Evolutionary conservation across 2,113 vertebrate genomes (phyloP).

Genomic region (Pteruthius melanotis): DNA sequence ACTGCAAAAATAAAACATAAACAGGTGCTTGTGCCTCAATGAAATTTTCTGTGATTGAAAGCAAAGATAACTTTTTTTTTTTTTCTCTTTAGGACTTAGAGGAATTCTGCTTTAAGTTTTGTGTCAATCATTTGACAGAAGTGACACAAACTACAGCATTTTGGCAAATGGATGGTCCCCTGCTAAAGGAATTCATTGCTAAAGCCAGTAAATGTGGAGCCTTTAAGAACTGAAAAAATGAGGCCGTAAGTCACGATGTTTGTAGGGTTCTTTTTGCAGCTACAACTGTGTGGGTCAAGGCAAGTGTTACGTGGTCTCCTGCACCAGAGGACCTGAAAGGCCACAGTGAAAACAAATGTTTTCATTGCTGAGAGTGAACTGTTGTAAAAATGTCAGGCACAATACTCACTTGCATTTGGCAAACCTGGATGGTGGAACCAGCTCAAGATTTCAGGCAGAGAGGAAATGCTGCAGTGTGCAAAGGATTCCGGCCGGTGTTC

Average conservation of each 20-base stretch:
- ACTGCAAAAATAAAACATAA: neutral
- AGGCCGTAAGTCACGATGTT: conserved; percentile 7
- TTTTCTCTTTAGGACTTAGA: conserved; percentile 86
- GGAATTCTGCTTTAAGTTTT: conserved; percentile 99
- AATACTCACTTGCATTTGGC: neutral
- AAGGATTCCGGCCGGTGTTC: neutral
- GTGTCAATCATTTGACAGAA: conserved; percentile 95
- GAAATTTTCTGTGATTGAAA: neutral
- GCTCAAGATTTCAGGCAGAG: neutral
- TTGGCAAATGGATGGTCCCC: conserved; percentile 93
- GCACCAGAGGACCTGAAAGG: neutral
- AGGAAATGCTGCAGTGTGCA: neutral
- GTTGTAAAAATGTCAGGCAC: neutral
- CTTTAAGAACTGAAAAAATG: conserved; percentile 91
- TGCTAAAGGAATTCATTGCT: conserved; percentile 97
- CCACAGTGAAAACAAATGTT: neutral
- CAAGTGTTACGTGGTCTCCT: neutral
- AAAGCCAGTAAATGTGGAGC: conserved; percentile 95
- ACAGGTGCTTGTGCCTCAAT: neutral
- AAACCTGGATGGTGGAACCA: neutral
- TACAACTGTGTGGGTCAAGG: neutral
- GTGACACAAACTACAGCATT: conserved; percentile 95
- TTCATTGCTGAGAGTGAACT: neutral
- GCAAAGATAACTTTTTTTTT: conserved; percentile 19
- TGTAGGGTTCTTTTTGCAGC: neutral